Percentiles rank a stretch among this genome's conserved stretches.
phyloP scores from a whole-genome alignment of 30 jellyfish, hydroid and myxozoan species.

The Cassiopea xamachana region DNA sequence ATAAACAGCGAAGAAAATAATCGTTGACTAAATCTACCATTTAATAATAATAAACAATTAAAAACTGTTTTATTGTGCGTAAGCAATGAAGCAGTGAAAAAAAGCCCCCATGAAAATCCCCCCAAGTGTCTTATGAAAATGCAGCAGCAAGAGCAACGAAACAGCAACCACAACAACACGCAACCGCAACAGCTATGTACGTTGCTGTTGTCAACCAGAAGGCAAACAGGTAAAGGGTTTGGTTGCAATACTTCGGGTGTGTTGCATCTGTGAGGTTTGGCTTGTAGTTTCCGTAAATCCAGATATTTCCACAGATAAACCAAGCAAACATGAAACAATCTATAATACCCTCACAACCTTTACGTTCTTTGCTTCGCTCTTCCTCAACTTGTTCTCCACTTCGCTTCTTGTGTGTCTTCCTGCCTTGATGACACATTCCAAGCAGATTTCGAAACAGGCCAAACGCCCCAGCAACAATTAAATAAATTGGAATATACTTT shows the following conservation, averaged over 20 bases:
- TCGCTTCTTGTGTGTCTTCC: constrained; percentile 35
- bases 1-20: too few relatives aligned
- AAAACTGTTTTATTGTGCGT: too few relatives aligned
- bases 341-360: constrained; percentile 84
- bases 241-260: constrained; percentile 68
- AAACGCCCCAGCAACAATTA: constrained; percentile 89
- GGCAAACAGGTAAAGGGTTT: constrained; percentile 85
- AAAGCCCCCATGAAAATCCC: not conserved
- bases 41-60: too few relatives aligned
- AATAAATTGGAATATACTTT: constrained; percentile 77
- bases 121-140: not conserved
- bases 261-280: constrained; percentile 58
- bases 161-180: constrained; percentile 92
- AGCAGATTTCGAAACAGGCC: constrained; percentile 83
- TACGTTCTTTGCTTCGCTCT: constrained; percentile 58
- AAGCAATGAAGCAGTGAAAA: too few relatives aligned
- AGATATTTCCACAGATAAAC: constrained; percentile 96
- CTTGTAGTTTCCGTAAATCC: constrained; percentile 88
- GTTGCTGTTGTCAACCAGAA: constrained; percentile 94
- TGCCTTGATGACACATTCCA: constrained; percentile 61
- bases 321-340: constrained; percentile 93
- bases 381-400: constrained; percentile 56
- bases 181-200: constrained; percentile 67
- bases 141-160: constrained; percentile 67
- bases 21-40: too few relatives aligned